Percentiles rank a stretch among this genome's conserved stretches.
Conservation (phyloP, 2,888 invertebrate species). For the Atherix ibis region DNA sequence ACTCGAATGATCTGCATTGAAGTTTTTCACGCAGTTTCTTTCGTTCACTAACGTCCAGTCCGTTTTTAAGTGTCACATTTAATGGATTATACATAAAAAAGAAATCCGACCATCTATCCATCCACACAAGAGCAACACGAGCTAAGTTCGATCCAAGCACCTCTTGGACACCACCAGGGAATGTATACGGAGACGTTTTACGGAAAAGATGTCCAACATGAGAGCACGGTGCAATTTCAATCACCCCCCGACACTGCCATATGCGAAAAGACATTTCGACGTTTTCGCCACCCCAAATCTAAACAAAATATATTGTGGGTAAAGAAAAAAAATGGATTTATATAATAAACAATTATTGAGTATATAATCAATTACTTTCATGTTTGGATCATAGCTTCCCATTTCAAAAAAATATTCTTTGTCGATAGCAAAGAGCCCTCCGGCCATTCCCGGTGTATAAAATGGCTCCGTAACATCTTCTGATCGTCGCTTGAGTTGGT, state of each 20-base stretch:
- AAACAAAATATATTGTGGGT: not conserved
- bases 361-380: conserved; percentile 55
- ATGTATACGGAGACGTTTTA: conserved; percentile 86
- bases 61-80: conserved; percentile 18
- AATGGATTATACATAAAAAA: conserved; percentile 73
- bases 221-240: conserved; percentile 85
- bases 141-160: conserved; percentile 67
- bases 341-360: too few species aligned
- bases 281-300: conserved; percentile 97
- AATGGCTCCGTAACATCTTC: conserved; percentile 61
- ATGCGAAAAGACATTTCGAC: conserved; percentile 91
- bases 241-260: conserved; percentile 87
- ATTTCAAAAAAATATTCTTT: conserved; percentile 74
- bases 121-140: conserved; percentile 90
- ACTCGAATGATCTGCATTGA: conserved; percentile 73
- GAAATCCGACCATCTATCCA: conserved; percentile 93
- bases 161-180: conserved; percentile 78
- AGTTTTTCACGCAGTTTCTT: conserved; percentile 51
- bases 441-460: conserved; percentile 83
- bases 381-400: conserved; percentile 78
- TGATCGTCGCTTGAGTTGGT: conserved; percentile 42
- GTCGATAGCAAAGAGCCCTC: conserved; percentile 71
- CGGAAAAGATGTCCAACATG: conserved; percentile 89
- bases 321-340: not conserved
- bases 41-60: conserved; percentile 44